Base-by-base conservation (phyloP, 2,888 invertebrate genomes). In the Clivina fossor region DNA sequence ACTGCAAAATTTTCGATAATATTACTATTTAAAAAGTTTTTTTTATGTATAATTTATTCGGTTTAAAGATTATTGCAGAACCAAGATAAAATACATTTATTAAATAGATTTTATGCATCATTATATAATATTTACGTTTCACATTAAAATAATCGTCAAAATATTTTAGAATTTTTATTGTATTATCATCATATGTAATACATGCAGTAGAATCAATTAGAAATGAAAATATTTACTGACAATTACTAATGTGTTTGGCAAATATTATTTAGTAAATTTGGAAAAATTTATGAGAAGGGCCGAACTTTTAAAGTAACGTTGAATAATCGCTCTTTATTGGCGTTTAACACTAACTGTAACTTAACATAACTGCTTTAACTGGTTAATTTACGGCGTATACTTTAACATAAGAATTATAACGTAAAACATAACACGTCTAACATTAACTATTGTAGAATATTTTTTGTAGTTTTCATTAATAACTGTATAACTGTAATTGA, bases 401-500 rank as follows among this genome's bases (percentile, higher is more conserved):
- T 57, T 55, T 60, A 60, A 60, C 58, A 57, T 60, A 58, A 58
- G 58, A 37, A 44, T 43, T 32, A 59, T 61, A 59, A 61, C 57
- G 59, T 57, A 54, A 57, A n/a, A n/a, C n/a, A n/a, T n/a, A n/a
- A n/a, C n/a, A n/a, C n/a, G n/a, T 62, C 63, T 65, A 65, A 65
- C 65, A 65, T 65, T 63, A 64, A 64, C 65, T 65, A 65, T 62
- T 60, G 55, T 51, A 56, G 56, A 56, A 57, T 60, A 53, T 58
- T 57, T 56, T 62, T 60, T 61, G 59, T 60, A 60, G 61, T 61
- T 62, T 61, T 62, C 56, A 51, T 57, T 43, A 43, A 13, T 22
- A 20, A 44, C 18, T 53, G 43, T 53, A 33, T 53, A 53, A 44
- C 37, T 53, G 43, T 53, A 35, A 18, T 53, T 53, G 53, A 53